Percentiles rank a stretch among this genome's conserved stretches.
Conservation (phyloP, 2,888 invertebrate species). For the Clistopyga incitator region DNA sequence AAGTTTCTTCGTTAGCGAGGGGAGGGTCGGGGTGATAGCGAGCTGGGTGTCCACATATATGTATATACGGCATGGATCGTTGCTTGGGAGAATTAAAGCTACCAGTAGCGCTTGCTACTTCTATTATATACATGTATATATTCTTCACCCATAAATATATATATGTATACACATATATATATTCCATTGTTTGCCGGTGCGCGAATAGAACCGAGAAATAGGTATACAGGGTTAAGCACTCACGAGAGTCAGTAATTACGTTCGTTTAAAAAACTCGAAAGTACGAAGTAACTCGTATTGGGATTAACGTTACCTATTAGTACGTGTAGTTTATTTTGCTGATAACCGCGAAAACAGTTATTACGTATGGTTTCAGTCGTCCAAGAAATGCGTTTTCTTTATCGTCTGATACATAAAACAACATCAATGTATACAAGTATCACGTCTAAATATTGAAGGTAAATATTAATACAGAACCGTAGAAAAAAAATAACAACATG, state of each 20-base stretch:
- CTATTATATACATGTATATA: not conserved
- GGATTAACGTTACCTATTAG: slow-evolving; percentile 28
- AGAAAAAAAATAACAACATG: too few relatives aligned
- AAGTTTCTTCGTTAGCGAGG: slow-evolving; percentile 44
- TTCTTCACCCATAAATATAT: not conserved
- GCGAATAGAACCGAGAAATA: slow-evolving; percentile 6
- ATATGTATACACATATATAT: not conserved
- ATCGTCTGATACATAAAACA: too few relatives aligned
- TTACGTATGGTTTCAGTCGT: not conserved
- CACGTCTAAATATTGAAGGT: too few relatives aligned
- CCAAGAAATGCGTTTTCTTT: too few relatives aligned
- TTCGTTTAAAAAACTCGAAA: slow-evolving; percentile 28
- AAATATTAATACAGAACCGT: too few relatives aligned
- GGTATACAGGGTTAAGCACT: slow-evolving; percentile 15
- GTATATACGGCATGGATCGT: slow-evolving; percentile 17
- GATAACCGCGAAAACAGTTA: slow-evolving; percentile 1
- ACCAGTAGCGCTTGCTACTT: slow-evolving; percentile 21
- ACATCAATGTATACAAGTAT: too few relatives aligned
- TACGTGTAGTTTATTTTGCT: slow-evolving; percentile 17
- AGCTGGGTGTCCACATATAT: slow-evolving; percentile 3
- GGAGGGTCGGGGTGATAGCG: not conserved
- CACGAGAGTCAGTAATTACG: slow-evolving; percentile 34
- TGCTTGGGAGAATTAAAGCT: slow-evolving; percentile 40
- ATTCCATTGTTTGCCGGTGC: not conserved
- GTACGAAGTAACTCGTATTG: slow-evolving; percentile 1